These are phyloP conservation scores for Eilema griseolum DNA, from an alignment of 2,888 invertebrate genomes.

Conservation along the genomic window DNA sequence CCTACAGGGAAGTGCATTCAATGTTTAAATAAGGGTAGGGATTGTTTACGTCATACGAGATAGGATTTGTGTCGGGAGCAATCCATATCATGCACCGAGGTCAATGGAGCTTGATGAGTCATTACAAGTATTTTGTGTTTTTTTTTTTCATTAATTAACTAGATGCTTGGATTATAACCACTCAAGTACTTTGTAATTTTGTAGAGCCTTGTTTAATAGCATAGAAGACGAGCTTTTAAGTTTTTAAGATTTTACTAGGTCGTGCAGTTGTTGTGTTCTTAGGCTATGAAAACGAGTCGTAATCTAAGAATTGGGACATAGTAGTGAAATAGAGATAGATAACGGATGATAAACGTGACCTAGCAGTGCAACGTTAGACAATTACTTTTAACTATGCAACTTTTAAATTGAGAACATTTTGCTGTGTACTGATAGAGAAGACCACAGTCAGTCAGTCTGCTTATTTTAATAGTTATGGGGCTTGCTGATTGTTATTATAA, in stretches of 20 bases:
- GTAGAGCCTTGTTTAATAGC: background rate
- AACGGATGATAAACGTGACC: no score
- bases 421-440: no score
- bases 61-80: constrained; percentile 50
- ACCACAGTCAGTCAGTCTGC: no score
- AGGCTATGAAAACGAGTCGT: no score
- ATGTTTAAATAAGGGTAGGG: constrained; percentile 76
- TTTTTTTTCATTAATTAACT: constrained; percentile 29
- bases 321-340: no score
- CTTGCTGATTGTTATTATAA: no score
- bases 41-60: constrained; percentile 68
- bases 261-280: background rate
- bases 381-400: no score
- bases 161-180: constrained; percentile 22
- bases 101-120: constrained; percentile 50
- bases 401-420: no score
- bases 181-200: constrained; percentile 20
- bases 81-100: constrained; percentile 42
- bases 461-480: no score
- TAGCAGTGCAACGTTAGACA: no score
- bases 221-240: background rate
- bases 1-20: constrained; percentile 76
- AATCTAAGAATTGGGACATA: no score
- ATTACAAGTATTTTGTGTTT: constrained; percentile 30
- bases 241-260: background rate